Percentiles rank a stretch among this genome's conserved stretches.
These are phyloP conservation scores for Hemaris fuciformis DNA, from an alignment of 2,888 invertebrate species.

Conservation along the genomic window DNA sequence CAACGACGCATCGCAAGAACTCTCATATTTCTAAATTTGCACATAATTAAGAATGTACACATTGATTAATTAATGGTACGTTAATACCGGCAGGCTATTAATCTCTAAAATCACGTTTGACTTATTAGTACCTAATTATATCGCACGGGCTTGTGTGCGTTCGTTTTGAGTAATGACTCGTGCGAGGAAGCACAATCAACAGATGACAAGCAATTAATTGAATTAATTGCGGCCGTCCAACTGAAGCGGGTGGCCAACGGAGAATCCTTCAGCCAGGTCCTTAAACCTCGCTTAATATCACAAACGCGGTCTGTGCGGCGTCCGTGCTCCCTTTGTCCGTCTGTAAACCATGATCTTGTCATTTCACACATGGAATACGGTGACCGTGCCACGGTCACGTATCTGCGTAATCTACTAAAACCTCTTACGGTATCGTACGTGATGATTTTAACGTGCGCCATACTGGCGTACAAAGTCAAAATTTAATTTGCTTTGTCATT, in stretches of 20 bases:
- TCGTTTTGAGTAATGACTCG: conserved; percentile 69
- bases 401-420: background rate
- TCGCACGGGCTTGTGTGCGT: conserved; percentile 16
- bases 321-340: background rate
- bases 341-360: background rate
- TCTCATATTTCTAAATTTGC: conserved; percentile 20
- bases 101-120: conserved; percentile 52
- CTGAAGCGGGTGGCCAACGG: conserved; percentile 12
- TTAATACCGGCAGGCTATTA: conserved; percentile 42
- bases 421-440: background rate
- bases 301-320: background rate
- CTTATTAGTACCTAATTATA: conserved; percentile 60
- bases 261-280: conserved; percentile 9
- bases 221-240: conserved; percentile 58
- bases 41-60: conserved; percentile 25
- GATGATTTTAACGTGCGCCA: background rate
- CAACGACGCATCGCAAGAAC: background rate
- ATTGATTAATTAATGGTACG: conserved; percentile 37
- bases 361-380: background rate
- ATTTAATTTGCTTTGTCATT: conserved; percentile 1
- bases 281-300: conserved; percentile 4
- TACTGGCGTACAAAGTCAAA: background rate
- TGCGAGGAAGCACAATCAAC: conserved; percentile 63
- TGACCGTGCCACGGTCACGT: background rate
- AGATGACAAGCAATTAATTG: conserved; percentile 73